Evolutionary conservation across 2,113 vertebrate genomes (phyloP).

Genomic region (Psilopsiagon aurifrons): DNA sequence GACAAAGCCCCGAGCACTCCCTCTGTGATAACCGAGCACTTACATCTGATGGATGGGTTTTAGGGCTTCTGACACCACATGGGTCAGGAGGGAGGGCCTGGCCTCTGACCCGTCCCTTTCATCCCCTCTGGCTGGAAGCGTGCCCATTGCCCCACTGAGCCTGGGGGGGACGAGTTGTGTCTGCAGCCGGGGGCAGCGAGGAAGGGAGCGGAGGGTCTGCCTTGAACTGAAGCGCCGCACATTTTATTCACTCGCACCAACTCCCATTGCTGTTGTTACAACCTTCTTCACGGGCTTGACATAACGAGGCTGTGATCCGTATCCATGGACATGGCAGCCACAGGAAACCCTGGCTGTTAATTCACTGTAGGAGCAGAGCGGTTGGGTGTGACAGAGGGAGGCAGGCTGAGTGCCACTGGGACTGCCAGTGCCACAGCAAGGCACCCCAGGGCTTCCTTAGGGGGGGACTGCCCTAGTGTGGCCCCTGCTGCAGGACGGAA

Average conservation of each 20-base stretch:
- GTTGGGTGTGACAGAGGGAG: background rate
- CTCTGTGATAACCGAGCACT: background rate
- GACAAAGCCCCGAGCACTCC: constrained; percentile 4
- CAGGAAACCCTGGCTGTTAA: background rate
- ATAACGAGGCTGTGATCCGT: background rate
- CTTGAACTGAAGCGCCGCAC: background rate
- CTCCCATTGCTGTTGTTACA: background rate
- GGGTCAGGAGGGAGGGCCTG: constrained; percentile 14
- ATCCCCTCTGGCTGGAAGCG: background rate
- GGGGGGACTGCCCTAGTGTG: background rate
- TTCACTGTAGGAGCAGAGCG: background rate
- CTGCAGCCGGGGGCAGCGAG: background rate
- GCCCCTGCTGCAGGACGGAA: background rate
- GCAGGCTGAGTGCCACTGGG: background rate
- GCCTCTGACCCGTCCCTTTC: constrained; percentile 16
- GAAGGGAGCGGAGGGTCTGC: background rate
- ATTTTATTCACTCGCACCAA: background rate
- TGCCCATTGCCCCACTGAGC: background rate
- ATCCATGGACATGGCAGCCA: background rate
- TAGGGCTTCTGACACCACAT: background rate
- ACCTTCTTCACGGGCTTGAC: background rate
- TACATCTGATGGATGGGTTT: constrained; percentile 14
- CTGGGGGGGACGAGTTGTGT: accelerated
- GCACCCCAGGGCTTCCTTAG: accelerated
- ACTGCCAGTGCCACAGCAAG: accelerated